Evolutionary conservation across 2,888 invertebrate genomes (phyloP).

Genomic region (Xiphydria camelus): DNA sequence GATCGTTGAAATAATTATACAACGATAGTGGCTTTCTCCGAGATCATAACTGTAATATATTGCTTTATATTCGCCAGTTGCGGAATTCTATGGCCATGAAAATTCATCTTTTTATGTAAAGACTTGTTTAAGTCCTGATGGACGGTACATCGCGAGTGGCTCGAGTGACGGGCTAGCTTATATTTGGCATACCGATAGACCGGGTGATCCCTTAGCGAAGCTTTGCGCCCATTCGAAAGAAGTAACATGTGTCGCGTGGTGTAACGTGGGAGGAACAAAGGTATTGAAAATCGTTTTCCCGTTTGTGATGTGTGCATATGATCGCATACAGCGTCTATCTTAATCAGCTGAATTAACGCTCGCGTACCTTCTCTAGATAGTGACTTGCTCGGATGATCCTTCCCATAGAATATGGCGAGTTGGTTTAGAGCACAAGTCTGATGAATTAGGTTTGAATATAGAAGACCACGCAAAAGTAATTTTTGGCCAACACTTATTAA

Average conservation of each 20-base stretch:
- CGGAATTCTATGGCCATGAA: slow-evolving; percentile 68
- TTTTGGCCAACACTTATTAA: too few species aligned
- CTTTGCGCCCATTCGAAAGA: slow-evolving; percentile 81
- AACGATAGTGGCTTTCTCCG: too few species aligned
- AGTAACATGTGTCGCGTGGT: slow-evolving; percentile 88
- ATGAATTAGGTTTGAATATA: too few species aligned
- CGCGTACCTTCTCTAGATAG: slow-evolving; percentile 60
- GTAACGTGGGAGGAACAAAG: slow-evolving; percentile 62
- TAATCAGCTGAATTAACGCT: too few species aligned
- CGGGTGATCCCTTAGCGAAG: slow-evolving; percentile 68
- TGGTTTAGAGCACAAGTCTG: slow-evolving; percentile 60
- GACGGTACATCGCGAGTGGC: slow-evolving; percentile 82
- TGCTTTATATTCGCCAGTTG: slow-evolving; percentile 43
- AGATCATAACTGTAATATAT: too few species aligned
- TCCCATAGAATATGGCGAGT: slow-evolving; percentile 77
- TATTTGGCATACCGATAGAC: slow-evolving; percentile 75
- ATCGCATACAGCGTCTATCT: too few species aligned
- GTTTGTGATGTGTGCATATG: too few species aligned
- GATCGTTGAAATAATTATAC: too few species aligned
- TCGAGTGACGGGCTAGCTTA: slow-evolving; percentile 86
- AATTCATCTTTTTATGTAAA: slow-evolving; percentile 86
- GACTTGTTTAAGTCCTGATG: slow-evolving; percentile 78
- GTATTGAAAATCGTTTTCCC: too few species aligned
- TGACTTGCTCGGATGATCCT: slow-evolving; percentile 85
- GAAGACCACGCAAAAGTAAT: slow-evolving; percentile 45